These are phyloP conservation scores for Parasteatoda tepidariorum DNA, from an alignment of 1,140 invertebrate species.

Conservation along the genomic window DNA sequence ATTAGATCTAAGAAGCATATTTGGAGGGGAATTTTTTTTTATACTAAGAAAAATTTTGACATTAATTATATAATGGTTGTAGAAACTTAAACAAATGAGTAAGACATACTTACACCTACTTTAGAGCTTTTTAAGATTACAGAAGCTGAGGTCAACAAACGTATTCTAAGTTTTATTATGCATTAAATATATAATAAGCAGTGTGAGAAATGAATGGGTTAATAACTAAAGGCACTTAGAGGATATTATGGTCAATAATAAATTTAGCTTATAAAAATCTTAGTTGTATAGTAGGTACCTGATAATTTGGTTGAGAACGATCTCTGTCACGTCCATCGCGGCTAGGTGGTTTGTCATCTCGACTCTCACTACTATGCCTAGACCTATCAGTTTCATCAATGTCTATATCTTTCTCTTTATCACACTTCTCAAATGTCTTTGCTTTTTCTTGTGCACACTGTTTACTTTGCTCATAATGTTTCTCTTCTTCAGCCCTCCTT, in stretches of 20 bases:
- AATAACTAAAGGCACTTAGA: too few relatives aligned
- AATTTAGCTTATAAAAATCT: too few relatives aligned
- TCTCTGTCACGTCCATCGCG: constrained; percentile 72
- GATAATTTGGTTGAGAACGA: constrained; percentile 48
- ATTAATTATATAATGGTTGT: not conserved
- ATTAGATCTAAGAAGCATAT: too few relatives aligned
- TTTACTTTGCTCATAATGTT: constrained; percentile 75
- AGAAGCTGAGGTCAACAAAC: too few relatives aligned
- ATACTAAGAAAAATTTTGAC: not conserved
- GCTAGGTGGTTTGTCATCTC: constrained; percentile 69
- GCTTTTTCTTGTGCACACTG: constrained; percentile 75
- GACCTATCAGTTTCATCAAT: constrained; percentile 72
- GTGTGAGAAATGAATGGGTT: too few relatives aligned
- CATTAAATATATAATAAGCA: too few relatives aligned
- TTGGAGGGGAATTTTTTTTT: not conserved
- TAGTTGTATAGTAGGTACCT: too few relatives aligned
- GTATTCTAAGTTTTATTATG: too few relatives aligned
- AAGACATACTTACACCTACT: not conserved
- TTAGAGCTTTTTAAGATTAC: too few relatives aligned
- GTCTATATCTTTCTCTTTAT: constrained; percentile 53
- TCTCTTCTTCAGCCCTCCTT: constrained; percentile 84
- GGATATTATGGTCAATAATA: too few relatives aligned
- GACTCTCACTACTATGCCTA: constrained; percentile 73
- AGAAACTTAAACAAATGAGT: not conserved
- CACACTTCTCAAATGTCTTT: constrained; percentile 73